Base-by-base conservation (phyloP, 2,113 vertebrate genomes). In the Oryzias javanicus region DNA sequence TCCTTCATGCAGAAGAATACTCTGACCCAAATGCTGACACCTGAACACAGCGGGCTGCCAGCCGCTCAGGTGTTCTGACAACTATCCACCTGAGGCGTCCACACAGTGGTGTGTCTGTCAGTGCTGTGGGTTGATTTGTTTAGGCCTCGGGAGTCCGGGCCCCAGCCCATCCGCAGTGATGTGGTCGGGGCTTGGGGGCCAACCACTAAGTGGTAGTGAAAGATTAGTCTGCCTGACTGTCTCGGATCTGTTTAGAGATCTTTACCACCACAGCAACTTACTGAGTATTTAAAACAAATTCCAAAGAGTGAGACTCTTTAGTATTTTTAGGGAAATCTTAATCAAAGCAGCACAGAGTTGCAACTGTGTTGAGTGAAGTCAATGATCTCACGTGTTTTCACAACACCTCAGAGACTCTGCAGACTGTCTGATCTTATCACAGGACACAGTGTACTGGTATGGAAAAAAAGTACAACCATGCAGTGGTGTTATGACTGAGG, bases 381-480 rank as follows among this genome's bases (percentile, higher is more conserved):
- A 67, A 41, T 72, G 35, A 60, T 65, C 61, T 29, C 57, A 75
- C 76, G 63, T 76, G 73, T 80, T 80, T 80, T 82, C 72, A 80
- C 67, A 72, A 75, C 74, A 76, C 78, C 71, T 66, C 63, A 79
- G 60, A 64, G 70, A 70, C 67, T 72, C 77, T 75, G 78, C 79
- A 80, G 74, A 76, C 55, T 66, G 60, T 64, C 59, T 67, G 77
- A 80, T 76, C 80, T 60, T 70, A 60, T 74, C 67, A 53, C 55
- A 79, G 88, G 60, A 90, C 85, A 85, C 72, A 20, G 61, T 80
- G 84, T 86, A 83, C 86, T 72, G 70, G 55, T 55, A 60, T 49
- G 70, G 60, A 64, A 67, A 64, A 67, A 64, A 67, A 81, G 68
- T 70, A 61, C 54, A 62, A 71, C 66, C 74, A 75, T 58, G 79